Percentiles rank a stretch among this genome's conserved stretches.
Evolutionary conservation across 2,888 invertebrate genomes (phyloP).

Genomic region (Copidosoma aretas): DNA sequence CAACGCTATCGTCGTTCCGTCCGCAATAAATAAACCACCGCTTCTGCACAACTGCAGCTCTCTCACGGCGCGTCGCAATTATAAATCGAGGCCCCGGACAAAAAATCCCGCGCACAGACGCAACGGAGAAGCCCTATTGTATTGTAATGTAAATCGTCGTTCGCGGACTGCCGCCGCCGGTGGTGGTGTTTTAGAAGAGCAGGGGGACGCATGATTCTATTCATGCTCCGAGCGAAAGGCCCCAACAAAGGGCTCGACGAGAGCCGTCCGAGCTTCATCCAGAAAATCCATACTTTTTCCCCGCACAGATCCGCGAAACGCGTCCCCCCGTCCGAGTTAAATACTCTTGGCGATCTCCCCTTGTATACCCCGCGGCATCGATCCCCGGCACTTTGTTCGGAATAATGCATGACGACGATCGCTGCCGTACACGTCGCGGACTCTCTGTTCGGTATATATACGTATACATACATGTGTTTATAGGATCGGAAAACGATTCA

Average conservation of each 20-base stretch:
- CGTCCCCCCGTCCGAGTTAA: conserved; percentile 2
- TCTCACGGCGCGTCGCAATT: conserved; percentile 11
- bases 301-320: conserved; percentile 25
- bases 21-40: background rate
- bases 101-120: background rate
- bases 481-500: conserved; percentile 52
- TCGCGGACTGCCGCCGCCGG: too few species aligned
- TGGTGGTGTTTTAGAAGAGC: conserved; percentile 13
- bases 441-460: conserved; percentile 32
- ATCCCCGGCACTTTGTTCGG: conserved; percentile 44
- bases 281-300: conserved; percentile 35
- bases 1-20: background rate
- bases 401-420: conserved; percentile 55
- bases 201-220: conserved; percentile 12
- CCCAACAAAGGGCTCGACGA: conserved; percentile 25
- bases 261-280: conserved; percentile 3
- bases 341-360: background rate
- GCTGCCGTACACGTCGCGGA: conserved; percentile 19
- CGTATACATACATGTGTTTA: background rate
- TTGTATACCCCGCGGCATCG: conserved; percentile 26
- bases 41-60: background rate
- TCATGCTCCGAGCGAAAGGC: conserved; percentile 24
- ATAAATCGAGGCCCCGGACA: conserved; percentile 17
- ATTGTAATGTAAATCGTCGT: conserved; percentile 28
- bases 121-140: conserved; percentile 8